Evolutionary conservation across 1,140 invertebrate species (phyloP).

Genomic region (Panagrolaimus sp.): DNA sequence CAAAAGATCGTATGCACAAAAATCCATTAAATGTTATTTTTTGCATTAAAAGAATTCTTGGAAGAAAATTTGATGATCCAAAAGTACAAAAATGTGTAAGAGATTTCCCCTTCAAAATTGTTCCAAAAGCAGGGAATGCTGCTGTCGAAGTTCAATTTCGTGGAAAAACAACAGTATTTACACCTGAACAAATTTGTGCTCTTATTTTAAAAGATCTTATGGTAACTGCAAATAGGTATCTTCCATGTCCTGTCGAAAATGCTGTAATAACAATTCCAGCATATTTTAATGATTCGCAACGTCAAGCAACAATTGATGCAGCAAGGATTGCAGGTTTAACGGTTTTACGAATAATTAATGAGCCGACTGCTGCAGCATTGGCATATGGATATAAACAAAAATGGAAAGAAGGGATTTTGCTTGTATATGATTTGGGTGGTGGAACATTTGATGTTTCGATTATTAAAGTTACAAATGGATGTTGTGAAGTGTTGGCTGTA

Average conservation of each 20-base stretch:
- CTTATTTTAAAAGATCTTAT: slow-evolving; percentile 65
- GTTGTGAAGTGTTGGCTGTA: slow-evolving; percentile 83
- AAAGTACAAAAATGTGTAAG: slow-evolving; percentile 68
- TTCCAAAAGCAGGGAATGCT: slow-evolving; percentile 52
- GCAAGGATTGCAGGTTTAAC: slow-evolving; percentile 66
- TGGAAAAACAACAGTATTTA: slow-evolving; percentile 63
- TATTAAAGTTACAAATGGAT: slow-evolving; percentile 86
- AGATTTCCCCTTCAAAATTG: slow-evolving; percentile 64
- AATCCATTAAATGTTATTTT: slow-evolving; percentile 73
- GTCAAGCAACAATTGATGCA: slow-evolving; percentile 71
- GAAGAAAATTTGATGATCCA: slow-evolving; percentile 79
- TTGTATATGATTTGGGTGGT: slow-evolving; percentile 84
- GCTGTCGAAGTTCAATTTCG: slow-evolving; percentile 61
- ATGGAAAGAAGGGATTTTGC: slow-evolving; percentile 64
- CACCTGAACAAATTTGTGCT: slow-evolving; percentile 64
- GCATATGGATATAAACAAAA: slow-evolving; percentile 77
- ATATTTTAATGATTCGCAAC: slow-evolving; percentile 71
- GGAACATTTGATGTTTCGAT: slow-evolving; percentile 96
- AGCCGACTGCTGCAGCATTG: slow-evolving; percentile 74
- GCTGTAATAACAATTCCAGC: slow-evolving; percentile 55
- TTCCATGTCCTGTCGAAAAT: slow-evolving; percentile 62
- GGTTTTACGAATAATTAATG: slow-evolving; percentile 70
- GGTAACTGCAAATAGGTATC: slow-evolving; percentile 60
- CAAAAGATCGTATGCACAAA: slow-evolving; percentile 81
- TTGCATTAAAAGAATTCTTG: slow-evolving; percentile 73